Evolutionary conservation across 2,888 invertebrate species (phyloP), one percentile per base, ranked within the genome.

Genomic region (Netelia fuscicornis): DNA sequence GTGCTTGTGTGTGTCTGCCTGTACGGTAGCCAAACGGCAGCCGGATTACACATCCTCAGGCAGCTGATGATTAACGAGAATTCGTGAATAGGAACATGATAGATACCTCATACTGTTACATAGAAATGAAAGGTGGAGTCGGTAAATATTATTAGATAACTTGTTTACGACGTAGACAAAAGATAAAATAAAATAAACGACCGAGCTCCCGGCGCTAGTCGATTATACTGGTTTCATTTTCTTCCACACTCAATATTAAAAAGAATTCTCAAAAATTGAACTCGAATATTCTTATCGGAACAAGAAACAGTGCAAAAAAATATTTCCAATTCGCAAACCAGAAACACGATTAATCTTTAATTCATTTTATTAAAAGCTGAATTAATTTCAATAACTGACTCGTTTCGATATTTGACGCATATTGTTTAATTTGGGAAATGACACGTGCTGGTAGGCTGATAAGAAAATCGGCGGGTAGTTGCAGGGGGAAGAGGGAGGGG

Each of bases 51-150:
- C 62, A 70, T 82, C 67, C 30, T 52, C 23, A 20, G 52, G 48
- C 71, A 83, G 77, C 71, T 77, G 72, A 78, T 67, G 77, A 83
- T 83, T 83, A 83, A 83, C 60, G 77, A 78, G 82, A 44, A 76
- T 70, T 70, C 58, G 30, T 13, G 56, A 23, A 60, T 54, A n/a
- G 54, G 56, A 62, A 70, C 60, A 75, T 20, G 74, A 81, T 60
- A 75, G 44, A 79, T 30, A 80, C 48, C 62, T 54, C 54, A 23
- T 23, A 25, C 23, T 52, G 17, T 68, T 68, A 68, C 52, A 70
- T 30, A 52, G 37, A 37, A 37, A 37, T 1, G 3, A 37, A 37
- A 54, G 52, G 70, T 10, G 30, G 70, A 9, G 48, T 37, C 37
- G 48, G 48, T 48, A 48, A 48, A 48, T 13, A 48, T 13, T 48